Conservation (phyloP, 2,797 vertebrate species). For the Urocyon cinereoargenteus region DNA sequence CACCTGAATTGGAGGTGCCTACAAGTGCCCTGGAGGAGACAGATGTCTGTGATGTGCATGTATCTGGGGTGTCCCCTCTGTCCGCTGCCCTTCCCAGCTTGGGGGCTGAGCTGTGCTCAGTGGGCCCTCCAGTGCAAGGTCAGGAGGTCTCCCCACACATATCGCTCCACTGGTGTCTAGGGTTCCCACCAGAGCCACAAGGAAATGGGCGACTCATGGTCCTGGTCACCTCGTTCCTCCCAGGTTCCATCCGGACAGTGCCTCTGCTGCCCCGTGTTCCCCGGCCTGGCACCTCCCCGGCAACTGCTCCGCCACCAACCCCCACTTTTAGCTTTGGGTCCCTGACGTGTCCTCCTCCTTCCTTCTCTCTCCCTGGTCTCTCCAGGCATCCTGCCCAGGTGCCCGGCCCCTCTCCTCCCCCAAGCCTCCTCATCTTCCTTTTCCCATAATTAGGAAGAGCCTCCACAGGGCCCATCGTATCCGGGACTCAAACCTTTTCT, state of each 20-base stretch:
- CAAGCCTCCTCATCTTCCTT: not conserved
- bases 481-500: not conserved
- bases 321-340: not conserved
- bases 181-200: not conserved
- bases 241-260: not conserved
- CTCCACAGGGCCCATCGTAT: not conserved
- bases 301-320: accelerated
- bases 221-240: not conserved
- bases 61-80: not conserved
- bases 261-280: not conserved
- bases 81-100: not conserved
- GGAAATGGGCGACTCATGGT: not conserved
- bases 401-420: not conserved
- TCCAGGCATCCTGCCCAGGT: constrained; percentile 30
- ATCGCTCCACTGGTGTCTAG: too few species aligned
- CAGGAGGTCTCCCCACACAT: not conserved
- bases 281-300: not conserved
- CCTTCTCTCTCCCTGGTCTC: not conserved
- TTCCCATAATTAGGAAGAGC: not conserved
- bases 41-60: not conserved
- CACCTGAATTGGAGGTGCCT: not conserved
- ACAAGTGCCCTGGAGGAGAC: not conserved
- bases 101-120: accelerated
- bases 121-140: not conserved
- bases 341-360: not conserved